phyloP scores from a whole-genome alignment of 2,888 invertebrate genomes.

The Synanthedon tipuliformis region DNA sequence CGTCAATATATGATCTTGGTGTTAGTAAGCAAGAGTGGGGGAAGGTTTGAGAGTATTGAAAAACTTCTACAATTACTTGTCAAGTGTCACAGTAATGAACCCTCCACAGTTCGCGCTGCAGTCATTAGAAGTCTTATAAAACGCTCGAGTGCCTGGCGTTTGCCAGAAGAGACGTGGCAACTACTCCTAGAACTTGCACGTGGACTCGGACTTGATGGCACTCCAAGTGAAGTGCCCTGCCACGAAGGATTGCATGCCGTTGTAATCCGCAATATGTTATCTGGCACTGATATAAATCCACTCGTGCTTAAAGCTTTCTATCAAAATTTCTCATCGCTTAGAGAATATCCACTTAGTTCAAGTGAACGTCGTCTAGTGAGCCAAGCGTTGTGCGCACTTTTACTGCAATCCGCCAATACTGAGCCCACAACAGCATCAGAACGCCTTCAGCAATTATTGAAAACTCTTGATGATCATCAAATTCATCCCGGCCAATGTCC shows the following conservation, averaged over 20 bases:
- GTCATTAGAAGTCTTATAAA: conserved; percentile 42
- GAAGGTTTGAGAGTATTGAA: conserved; percentile 23
- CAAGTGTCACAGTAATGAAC: conserved; percentile 31
- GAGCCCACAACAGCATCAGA: not conserved
- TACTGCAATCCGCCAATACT: conserved; percentile 14
- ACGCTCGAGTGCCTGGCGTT: conserved; percentile 37
- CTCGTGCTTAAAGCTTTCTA: conserved; percentile 22
- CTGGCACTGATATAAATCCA: conserved; percentile 11
- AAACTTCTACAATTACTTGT: conserved; percentile 26
- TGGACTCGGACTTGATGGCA: conserved; percentile 40
- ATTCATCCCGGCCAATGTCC: conserved; percentile 7
- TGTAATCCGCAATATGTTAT: conserved; percentile 29
- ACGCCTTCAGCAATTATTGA: not conserved
- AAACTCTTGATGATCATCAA: not conserved
- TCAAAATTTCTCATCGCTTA: conserved; percentile 24
- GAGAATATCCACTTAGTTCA: conserved; percentile 24
- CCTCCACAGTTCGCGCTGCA: conserved; percentile 34
- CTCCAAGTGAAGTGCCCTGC: conserved; percentile 22
- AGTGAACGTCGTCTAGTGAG: conserved; percentile 21
- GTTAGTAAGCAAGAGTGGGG: conserved; percentile 45
- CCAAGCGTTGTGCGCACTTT: conserved; percentile 12
- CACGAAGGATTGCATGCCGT: conserved; percentile 41
- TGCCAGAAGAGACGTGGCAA: conserved; percentile 30
- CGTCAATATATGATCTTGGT: conserved; percentile 43
- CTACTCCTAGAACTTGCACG: conserved; percentile 28